Evolutionary conservation across 1,140 invertebrate species (phyloP).

Genomic region (Pemphigus obesinymphae): DNA sequence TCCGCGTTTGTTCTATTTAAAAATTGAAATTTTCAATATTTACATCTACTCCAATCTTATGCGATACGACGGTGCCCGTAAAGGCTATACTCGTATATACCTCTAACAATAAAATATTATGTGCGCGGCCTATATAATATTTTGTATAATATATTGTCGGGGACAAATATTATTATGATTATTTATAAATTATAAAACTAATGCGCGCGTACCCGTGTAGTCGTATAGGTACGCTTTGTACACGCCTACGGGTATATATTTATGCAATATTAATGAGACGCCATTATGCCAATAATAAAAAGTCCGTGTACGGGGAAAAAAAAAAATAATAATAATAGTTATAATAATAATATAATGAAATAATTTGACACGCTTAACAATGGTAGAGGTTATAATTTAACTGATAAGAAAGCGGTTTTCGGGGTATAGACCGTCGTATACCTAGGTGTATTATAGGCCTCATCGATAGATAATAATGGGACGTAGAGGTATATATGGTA

Average conservation of each 20-base stretch:
- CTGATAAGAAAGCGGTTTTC: slow-evolving; percentile 32
- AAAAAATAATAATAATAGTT: too few relatives aligned
- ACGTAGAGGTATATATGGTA: background rate
- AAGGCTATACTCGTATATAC: too few relatives aligned
- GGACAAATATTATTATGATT: background rate
- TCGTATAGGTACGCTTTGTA: background rate
- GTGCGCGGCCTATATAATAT: too few relatives aligned
- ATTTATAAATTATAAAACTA: background rate
- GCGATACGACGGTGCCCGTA: too few relatives aligned
- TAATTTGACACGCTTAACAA: slow-evolving; percentile 34
- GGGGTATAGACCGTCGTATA: background rate
- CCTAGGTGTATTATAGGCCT: background rate
- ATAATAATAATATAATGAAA: too few relatives aligned
- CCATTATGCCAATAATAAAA: slow-evolving; percentile 28
- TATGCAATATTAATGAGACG: slow-evolving; percentile 36
- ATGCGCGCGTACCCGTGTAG: too few relatives aligned
- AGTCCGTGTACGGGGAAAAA: background rate
- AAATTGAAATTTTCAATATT: too few relatives aligned
- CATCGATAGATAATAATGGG: background rate
- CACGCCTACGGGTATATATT: background rate
- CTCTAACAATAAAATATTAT: too few relatives aligned
- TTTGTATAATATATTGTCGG: too few relatives aligned
- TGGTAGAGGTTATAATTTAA: slow-evolving; percentile 30
- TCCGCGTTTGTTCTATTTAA: too few relatives aligned
- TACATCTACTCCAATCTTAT: too few relatives aligned